Percentiles rank a stretch among this genome's conserved stretches.
Evolutionary conservation across 2,797 vertebrate species (phyloP).

Genomic region (Catharus ustulatus): DNA sequence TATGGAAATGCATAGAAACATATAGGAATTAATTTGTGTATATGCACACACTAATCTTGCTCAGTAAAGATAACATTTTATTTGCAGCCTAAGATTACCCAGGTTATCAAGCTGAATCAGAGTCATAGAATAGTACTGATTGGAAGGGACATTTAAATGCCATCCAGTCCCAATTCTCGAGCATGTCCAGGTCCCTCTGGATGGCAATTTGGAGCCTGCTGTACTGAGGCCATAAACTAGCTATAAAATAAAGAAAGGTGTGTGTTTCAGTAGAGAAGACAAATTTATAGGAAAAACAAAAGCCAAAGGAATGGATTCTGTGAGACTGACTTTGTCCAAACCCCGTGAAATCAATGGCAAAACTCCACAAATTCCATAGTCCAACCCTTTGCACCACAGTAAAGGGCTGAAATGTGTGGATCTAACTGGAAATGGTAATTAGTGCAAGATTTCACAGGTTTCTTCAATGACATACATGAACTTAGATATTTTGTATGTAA

Average conservation of each 20-base stretch:
- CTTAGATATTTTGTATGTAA: constrained; percentile 18
- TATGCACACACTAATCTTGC: background rate
- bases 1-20: background rate
- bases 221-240: background rate
- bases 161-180: background rate
- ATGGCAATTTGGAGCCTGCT: background rate
- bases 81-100: background rate
- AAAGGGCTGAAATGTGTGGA: background rate
- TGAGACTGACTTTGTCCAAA: background rate
- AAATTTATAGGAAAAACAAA: background rate
- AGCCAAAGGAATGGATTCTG: background rate
- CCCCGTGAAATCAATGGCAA: background rate
- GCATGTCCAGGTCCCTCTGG: background rate
- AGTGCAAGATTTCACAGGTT: background rate
- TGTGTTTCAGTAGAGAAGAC: background rate
- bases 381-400: background rate
- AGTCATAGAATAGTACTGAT: background rate
- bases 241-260: background rate
- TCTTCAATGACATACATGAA: background rate
- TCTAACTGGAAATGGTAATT: background rate
- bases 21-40: background rate
- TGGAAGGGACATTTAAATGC: background rate
- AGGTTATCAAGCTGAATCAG: background rate
- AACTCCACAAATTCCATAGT: background rate
- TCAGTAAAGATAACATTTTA: background rate